Conservation (phyloP, 2,888 invertebrate species). For the Tinea pellionella region DNA sequence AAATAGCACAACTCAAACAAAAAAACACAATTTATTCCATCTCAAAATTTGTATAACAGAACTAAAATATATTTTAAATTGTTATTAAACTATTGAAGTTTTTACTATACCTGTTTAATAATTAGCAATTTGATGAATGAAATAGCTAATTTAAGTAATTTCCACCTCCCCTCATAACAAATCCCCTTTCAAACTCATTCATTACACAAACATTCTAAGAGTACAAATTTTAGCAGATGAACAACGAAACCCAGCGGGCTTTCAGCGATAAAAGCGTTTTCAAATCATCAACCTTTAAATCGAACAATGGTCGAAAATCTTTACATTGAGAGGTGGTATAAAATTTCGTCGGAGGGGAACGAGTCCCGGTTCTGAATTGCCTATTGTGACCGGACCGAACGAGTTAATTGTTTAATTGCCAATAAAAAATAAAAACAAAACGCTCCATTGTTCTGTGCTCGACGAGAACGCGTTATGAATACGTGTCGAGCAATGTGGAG, state of each 20-base stretch:
- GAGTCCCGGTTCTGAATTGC: constrained; percentile 26
- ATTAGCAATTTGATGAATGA: not conserved
- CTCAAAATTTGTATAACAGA: too few relatives aligned
- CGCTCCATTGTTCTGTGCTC: constrained; percentile 20
- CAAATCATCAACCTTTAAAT: constrained; percentile 13
- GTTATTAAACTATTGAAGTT: too few relatives aligned
- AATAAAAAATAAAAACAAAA: constrained; percentile 61
- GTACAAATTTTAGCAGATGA: constrained; percentile 9
- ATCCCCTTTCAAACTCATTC: not conserved
- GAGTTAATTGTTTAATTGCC: constrained; percentile 67
- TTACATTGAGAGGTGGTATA: constrained; percentile 42
- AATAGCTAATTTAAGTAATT: not conserved
- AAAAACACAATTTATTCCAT: too few relatives aligned
- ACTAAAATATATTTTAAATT: too few relatives aligned
- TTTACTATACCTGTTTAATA: too few relatives aligned
- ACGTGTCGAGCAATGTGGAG: not conserved
- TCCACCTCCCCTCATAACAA: not conserved
- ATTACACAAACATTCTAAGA: not conserved
- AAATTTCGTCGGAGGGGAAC: constrained; percentile 48
- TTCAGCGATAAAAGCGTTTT: constrained; percentile 11
- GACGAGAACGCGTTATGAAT: constrained; percentile 5
- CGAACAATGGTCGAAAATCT: constrained; percentile 9
- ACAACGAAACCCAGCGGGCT: constrained; percentile 8
- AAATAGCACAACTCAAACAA: too few relatives aligned
- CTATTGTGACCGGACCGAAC: constrained; percentile 44